These are phyloP conservation scores for Conistra vaccinii DNA, from an alignment of 2,888 invertebrate genomes.

Conservation along the genomic window DNA sequence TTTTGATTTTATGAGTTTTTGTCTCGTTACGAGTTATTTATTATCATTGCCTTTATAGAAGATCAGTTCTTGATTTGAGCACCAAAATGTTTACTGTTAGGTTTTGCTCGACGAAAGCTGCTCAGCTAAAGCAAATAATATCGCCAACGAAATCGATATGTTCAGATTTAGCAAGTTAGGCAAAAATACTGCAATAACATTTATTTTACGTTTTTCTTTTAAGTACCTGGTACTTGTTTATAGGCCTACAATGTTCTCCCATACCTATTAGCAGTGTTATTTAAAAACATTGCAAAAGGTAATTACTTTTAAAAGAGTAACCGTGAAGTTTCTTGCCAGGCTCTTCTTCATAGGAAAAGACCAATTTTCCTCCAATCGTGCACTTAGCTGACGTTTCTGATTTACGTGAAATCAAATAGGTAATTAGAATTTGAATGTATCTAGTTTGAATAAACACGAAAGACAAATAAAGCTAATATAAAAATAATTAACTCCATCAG, in stretches of 20 bases:
- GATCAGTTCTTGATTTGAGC: neutral
- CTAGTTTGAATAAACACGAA: neutral
- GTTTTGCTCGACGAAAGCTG: neutral
- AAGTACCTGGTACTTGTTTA: neutral
- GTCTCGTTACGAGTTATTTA: neutral
- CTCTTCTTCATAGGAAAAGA: neutral
- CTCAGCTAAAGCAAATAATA: neutral
- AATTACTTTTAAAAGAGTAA: neutral
- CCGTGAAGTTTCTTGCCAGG: neutral
- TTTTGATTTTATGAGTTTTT: neutral
- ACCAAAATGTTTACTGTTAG: neutral
- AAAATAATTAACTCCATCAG: conserved; percentile 43
- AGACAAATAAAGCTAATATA: conserved; percentile 15
- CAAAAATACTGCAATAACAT: neutral
- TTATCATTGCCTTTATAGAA: neutral
- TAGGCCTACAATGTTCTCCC: neutral
- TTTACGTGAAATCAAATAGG: neutral
- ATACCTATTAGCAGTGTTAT: neutral
- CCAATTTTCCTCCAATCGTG: too few species aligned
- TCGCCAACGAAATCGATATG: neutral
- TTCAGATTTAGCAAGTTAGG: neutral
- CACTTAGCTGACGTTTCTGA: neutral
- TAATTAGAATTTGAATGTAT: neutral
- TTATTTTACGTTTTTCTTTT: too few species aligned
- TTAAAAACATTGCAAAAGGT: neutral